phyloP scores from a whole-genome alignment of 2,113 vertebrate genomes.

The Tyto alba region DNA sequence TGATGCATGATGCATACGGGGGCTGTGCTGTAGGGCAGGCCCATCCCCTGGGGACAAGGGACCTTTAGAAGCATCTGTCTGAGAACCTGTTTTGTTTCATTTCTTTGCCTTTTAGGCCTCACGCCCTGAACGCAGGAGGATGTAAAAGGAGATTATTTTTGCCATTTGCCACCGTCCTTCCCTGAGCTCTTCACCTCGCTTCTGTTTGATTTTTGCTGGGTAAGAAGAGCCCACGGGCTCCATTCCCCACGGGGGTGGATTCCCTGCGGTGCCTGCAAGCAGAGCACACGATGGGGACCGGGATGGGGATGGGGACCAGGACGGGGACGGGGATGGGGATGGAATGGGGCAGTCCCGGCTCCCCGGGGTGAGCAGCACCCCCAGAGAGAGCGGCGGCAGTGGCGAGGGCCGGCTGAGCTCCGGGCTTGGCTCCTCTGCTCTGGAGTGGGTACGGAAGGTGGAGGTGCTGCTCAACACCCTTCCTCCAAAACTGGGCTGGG shows the following conservation, averaged over 20 bases:
- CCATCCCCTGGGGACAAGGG: not conserved
- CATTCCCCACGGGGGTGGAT: accelerated
- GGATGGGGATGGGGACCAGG: no score
- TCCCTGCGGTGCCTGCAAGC: no score
- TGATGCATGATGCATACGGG: accelerated
- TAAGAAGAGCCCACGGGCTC: not conserved
- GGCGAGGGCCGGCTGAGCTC: no score
- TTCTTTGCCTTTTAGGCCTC: not conserved
- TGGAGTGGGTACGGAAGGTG: accelerated
- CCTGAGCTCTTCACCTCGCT: not conserved
- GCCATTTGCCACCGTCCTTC: accelerated
- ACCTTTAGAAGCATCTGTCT: not conserved
- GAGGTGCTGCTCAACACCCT: not conserved
- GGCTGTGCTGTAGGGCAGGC: not conserved
- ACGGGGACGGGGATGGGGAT: no score
- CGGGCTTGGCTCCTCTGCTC: not conserved
- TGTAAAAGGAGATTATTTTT: accelerated
- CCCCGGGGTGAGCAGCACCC: no score
- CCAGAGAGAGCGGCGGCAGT: no score
- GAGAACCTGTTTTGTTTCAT: not conserved
- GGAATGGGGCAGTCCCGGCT: no score
- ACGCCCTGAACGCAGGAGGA: accelerated
- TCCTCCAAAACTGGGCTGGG: not conserved
- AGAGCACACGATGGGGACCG: no score
- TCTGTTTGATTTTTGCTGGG: not conserved